A percentile compares a stretch with the other conserved stretches of the same genome.
Evolutionary conservation across 2,113 vertebrate genomes (phyloP).

Genomic region (Hystrix brachyura): DNA sequence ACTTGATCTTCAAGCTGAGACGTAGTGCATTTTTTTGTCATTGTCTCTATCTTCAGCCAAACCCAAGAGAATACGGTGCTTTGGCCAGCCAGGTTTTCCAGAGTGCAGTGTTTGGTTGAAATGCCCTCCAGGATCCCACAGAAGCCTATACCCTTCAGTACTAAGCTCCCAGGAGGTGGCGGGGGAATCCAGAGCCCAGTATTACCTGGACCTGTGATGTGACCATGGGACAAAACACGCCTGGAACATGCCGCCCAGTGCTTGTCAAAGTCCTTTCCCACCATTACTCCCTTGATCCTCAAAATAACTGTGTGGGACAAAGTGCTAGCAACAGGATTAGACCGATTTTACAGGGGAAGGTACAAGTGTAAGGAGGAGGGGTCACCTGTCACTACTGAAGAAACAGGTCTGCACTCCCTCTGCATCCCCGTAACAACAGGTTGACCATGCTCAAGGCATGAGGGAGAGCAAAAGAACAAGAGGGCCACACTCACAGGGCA

Average conservation of each 20-base stretch:
- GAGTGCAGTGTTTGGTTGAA: not conserved
- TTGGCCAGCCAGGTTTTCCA: not conserved
- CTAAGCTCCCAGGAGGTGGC: not conserved
- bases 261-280: not conserved
- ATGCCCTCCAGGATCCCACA: not conserved
- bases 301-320: not conserved
- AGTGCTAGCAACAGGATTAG: not conserved
- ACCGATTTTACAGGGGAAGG: not conserved
- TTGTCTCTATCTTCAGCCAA: not conserved
- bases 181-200: not conserved
- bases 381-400: not conserved
- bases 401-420: not conserved
- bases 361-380: not conserved
- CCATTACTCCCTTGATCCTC: not conserved
- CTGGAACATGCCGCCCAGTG: fast-evolving
- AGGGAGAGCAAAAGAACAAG: not conserved
- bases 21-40: not conserved
- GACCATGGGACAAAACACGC: not conserved
- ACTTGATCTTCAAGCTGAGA: constrained; percentile 10
- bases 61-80: not conserved
- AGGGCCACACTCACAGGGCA: fast-evolving
- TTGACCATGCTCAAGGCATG: not conserved
- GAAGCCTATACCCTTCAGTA: not conserved
- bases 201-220: not conserved
- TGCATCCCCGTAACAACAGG: fast-evolving